Evolutionary conservation across 1,140 invertebrate species (phyloP).

Genomic region (Pomacea maculata): DNA sequence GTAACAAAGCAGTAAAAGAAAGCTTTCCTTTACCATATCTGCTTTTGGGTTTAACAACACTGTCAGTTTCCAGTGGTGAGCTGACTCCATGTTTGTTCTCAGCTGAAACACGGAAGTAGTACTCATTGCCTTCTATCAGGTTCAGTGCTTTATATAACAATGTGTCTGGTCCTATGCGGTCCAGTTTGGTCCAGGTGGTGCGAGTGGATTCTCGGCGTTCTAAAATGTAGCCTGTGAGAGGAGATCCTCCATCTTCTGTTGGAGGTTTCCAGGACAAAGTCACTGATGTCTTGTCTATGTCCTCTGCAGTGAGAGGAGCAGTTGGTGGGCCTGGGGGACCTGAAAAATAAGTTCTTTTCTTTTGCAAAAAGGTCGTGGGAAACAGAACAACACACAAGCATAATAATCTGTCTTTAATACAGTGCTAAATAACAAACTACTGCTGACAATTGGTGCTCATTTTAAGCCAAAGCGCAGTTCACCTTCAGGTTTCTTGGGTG

Average conservation of each 20-base stretch:
- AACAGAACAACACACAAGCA: no score
- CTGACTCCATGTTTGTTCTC: constrained; percentile 82
- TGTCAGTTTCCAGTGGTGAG: constrained; percentile 84
- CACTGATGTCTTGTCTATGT: constrained; percentile 65
- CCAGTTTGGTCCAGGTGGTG: constrained; percentile 83
- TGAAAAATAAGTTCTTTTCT: constrained; percentile 2
- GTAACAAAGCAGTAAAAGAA: not conserved
- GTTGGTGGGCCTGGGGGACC: constrained; percentile 85
- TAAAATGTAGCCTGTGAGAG: constrained; percentile 61
- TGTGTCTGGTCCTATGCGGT: constrained; percentile 36
- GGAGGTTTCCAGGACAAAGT: constrained; percentile 61
- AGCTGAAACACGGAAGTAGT: constrained; percentile 93
- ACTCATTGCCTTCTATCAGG: constrained; percentile 79
- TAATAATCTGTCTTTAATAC: no score
- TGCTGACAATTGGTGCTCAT: no score
- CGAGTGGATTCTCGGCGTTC: constrained; percentile 70
- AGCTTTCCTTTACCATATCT: constrained; percentile 82
- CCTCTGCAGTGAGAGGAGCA: constrained; percentile 75
- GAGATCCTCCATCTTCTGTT: constrained; percentile 58
- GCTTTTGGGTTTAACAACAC: constrained; percentile 83
- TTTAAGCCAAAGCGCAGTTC: no score
- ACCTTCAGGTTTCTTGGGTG: constrained; percentile 48
- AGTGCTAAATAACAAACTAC: no score
- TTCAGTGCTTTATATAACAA: constrained; percentile 85
- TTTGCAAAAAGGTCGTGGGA: not conserved